phyloP scores from a whole-genome alignment of 2,113 vertebrate species.

The Perca flavescens region DNA sequence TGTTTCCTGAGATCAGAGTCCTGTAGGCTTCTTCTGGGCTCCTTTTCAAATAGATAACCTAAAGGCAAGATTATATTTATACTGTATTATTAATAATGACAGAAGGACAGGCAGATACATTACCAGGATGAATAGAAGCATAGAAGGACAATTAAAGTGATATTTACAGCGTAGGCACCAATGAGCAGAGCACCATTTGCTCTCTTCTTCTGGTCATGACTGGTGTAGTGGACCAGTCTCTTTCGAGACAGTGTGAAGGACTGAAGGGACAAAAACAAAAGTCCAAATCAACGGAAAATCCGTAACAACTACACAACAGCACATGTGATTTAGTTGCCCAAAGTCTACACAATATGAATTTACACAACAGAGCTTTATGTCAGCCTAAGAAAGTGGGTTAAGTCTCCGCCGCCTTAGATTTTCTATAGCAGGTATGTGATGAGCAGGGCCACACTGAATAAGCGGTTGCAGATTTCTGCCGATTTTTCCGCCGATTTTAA shows the following conservation, averaged over 20 bases:
- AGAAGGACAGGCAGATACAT: background rate
- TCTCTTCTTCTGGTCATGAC: slow-evolving; percentile 91
- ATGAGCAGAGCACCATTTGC: slow-evolving; percentile 93
- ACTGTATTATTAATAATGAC: accelerated
- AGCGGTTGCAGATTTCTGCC: too few relatives aligned
- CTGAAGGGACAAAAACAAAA: slow-evolving; percentile 76
- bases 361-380: background rate
- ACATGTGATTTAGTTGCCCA: background rate
- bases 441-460: too few relatives aligned
- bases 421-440: background rate
- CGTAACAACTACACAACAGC: background rate
- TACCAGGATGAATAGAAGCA: background rate
- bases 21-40: slow-evolving; percentile 92
- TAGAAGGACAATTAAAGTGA: background rate
- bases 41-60: slow-evolving; percentile 95
- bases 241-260: slow-evolving; percentile 93
- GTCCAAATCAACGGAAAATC: background rate
- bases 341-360: background rate
- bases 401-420: background rate
- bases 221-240: slow-evolving; percentile 92
- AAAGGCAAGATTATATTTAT: background rate
- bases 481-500: too few relatives aligned
- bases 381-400: background rate
- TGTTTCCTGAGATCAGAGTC: slow-evolving; percentile 88
- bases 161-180: slow-evolving; percentile 92